phyloP scores from a whole-genome alignment of 2,113 vertebrate species.

The Sakesphorus luctuosus region DNA sequence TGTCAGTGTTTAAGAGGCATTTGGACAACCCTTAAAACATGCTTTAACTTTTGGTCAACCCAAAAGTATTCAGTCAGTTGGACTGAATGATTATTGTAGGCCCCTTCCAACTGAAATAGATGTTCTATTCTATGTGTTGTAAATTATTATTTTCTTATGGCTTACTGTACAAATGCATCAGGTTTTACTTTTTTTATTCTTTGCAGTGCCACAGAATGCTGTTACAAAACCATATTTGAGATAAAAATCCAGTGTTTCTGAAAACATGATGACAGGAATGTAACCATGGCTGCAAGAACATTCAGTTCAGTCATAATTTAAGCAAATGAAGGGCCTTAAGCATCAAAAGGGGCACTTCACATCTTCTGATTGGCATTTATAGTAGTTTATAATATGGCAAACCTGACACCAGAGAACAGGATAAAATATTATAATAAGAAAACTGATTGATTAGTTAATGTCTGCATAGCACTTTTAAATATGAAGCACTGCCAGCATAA shows the following conservation, averaged over 20 bases:
- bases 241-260: not conserved
- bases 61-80: not conserved
- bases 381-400: not conserved
- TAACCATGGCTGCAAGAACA: not conserved
- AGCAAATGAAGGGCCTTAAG: not conserved
- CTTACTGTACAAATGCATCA: not conserved
- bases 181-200: not conserved
- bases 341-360: not conserved
- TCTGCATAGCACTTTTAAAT: not conserved
- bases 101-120: not conserved
- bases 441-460: slow-evolving; percentile 26
- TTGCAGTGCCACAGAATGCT: not conserved
- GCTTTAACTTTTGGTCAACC: not conserved
- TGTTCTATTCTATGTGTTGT: not conserved
- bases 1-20: not conserved
- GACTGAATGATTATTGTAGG: not conserved
- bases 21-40: not conserved
- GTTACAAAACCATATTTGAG: not conserved
- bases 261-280: slow-evolving; percentile 12
- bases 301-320: not conserved
- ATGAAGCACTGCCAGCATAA: not conserved
- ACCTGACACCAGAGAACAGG: not conserved
- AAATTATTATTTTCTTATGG: not conserved
- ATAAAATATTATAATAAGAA: slow-evolving; percentile 18
- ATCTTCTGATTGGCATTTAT: not conserved